Evolutionary conservation across 2,888 invertebrate genomes (phyloP), one percentile per base, ranked within the genome.

Genomic region (Acanthosoma haemorrhoidale): DNA sequence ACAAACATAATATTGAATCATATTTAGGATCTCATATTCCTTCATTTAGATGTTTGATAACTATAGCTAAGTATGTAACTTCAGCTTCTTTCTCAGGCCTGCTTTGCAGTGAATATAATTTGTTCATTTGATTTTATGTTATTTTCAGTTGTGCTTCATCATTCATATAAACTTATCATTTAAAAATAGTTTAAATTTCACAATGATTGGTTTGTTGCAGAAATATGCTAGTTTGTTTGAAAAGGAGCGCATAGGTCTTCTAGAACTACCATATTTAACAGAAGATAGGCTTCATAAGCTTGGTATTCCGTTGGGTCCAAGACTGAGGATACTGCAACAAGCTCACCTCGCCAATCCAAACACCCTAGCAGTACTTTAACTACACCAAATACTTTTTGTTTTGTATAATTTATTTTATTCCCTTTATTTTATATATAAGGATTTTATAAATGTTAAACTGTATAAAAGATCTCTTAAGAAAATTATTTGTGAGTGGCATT

Each of bases 251-350:
- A 89, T 92, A 0, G 94, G 94, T 6, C 91, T 95, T 82, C 90
- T 94, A 34, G 95, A 95, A 79, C 82, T 95, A 71, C 94, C 94
- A 0, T 94, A 94, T 82, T 84, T 95, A 75, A 92, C 90, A 0
- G 95, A 95, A 79, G 94, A 94, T 76, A 85, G 91, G 70, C 83
- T 95, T 4, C 87, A 92, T 75, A 92, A 92, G 71, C 86, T 95
- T 78, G 94, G 94, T 0, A 89, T 95, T n/a, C 94, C 95, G 0
- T 82, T 95, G 76, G 95, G 94, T 9, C 94, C 95, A 2, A 81
- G 94, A 74, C 84, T 94, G 77, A 84, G 94, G 77, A 94, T 95
- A 76, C 83, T 94, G 72, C 92, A 93, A 80, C 94, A 95, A 79
- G 91, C 92, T 31, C 86, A 87, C 78, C 75, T 75, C 6, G 75